These are phyloP conservation scores for Silurus aristotelis DNA, from an alignment of 2,797 vertebrate genomes.

Conservation along the genomic window DNA sequence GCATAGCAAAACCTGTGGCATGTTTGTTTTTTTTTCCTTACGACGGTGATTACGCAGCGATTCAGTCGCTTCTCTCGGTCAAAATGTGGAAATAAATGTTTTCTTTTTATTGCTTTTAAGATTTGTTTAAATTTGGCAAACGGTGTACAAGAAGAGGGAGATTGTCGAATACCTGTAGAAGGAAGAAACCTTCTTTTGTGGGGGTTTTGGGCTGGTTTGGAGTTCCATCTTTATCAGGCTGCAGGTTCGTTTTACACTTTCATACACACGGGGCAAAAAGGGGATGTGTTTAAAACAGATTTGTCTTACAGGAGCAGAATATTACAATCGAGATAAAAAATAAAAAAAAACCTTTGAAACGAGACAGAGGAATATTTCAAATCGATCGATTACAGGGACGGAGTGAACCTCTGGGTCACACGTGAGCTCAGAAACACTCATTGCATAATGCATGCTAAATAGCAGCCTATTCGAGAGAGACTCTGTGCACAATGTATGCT, in stretches of 20 bases:
- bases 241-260: constrained; percentile 2
- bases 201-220: background rate
- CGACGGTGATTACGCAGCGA: constrained; percentile 27
- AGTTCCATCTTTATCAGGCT: background rate
- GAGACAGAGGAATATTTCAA: background rate
- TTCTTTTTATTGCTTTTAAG: constrained; percentile 52
- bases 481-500: constrained; percentile 12
- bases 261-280: background rate
- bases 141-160: constrained; percentile 18
- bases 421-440: background rate
- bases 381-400: constrained; percentile 8
- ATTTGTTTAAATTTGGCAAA: constrained; percentile 47
- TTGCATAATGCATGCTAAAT: constrained; percentile 17
- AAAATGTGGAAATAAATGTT: constrained; percentile 29
- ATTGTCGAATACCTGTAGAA: constrained; percentile 20
- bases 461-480: constrained; percentile 2
- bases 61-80: constrained; percentile 29
- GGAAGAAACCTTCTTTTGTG: background rate
- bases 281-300: background rate
- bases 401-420: constrained; percentile 29
- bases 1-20: constrained; percentile 43
- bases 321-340: background rate
- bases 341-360: background rate
- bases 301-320: background rate
- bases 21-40: background rate